Percentiles rank a stretch among this genome's conserved stretches.
phyloP scores from a whole-genome alignment of 2,888 invertebrate genomes.

The Xylota segnis region DNA sequence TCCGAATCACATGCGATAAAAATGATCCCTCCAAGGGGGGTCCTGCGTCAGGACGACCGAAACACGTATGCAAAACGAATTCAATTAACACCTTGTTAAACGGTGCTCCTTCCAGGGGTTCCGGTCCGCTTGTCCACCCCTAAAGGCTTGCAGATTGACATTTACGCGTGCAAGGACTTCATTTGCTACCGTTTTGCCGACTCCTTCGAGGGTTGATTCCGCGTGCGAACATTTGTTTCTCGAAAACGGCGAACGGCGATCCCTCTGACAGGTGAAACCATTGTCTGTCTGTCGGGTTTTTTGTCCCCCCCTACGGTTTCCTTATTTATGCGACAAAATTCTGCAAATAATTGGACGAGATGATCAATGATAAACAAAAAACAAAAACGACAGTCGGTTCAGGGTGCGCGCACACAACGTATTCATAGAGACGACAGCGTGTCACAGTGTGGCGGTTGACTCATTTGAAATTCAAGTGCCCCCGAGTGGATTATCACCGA shows the following conservation, averaged over 20 bases:
- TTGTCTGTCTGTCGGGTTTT: constrained; percentile 21
- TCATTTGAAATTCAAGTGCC: constrained; percentile 71
- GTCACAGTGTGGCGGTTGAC: constrained; percentile 13
- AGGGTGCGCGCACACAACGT: constrained; percentile 30
- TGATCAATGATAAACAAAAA: constrained; percentile 71
- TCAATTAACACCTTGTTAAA: constrained; percentile 83
- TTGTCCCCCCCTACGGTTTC: constrained; percentile 70
- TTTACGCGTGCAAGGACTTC: constrained; percentile 55
- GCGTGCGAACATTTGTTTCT: constrained; percentile 69
- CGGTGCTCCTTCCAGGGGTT: constrained; percentile 61
- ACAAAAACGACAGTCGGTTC: neutral
- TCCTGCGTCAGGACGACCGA: constrained; percentile 47
- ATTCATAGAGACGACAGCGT: constrained; percentile 58
- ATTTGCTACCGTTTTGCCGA: constrained; percentile 70
- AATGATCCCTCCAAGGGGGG: constrained; percentile 54
- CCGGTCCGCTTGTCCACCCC: constrained; percentile 13
- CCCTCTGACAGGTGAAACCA: constrained; percentile 70
- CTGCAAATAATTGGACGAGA: constrained; percentile 83
- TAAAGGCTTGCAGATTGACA: constrained; percentile 54
- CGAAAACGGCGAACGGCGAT: constrained; percentile 35
- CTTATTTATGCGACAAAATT: constrained; percentile 85
- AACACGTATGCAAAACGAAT: constrained; percentile 84
- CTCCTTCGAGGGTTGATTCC: constrained; percentile 44
- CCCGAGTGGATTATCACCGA: constrained; percentile 44
- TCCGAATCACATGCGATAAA: constrained; percentile 13